These are phyloP conservation scores for Hylomyscus alleni DNA, from an alignment of 2,797 vertebrate species.

Conservation along the genomic window DNA sequence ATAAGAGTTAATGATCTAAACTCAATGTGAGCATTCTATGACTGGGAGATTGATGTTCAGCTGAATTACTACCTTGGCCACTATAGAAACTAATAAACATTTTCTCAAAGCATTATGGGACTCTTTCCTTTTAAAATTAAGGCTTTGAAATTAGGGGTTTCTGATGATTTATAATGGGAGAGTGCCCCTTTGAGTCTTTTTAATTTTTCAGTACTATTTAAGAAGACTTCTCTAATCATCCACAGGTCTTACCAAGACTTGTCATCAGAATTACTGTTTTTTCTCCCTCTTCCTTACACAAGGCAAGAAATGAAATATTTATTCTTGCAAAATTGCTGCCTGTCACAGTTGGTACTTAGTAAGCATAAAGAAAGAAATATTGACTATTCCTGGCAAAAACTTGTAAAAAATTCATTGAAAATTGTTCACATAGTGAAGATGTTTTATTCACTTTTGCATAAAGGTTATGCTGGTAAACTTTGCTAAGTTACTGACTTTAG, in stretches of 20 bases:
- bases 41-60: neutral
- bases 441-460: constrained; percentile 1
- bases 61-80: neutral
- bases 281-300: neutral
- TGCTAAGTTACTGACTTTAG: neutral
- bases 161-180: neutral
- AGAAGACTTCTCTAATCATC: neutral
- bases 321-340: neutral
- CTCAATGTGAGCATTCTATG: neutral
- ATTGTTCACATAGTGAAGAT: neutral
- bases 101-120: neutral
- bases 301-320: neutral
- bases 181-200: neutral
- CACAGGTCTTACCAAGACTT: neutral
- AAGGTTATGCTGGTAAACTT: neutral
- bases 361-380: neutral
- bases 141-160: neutral
- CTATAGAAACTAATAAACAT: neutral
- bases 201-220: neutral
- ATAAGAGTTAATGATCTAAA: neutral
- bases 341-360: neutral
- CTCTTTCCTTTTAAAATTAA: neutral
- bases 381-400: neutral
- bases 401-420: neutral
- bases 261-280: neutral